Base-by-base conservation (phyloP, 2,888 invertebrate genomes). In the Eilema griseolum region DNA sequence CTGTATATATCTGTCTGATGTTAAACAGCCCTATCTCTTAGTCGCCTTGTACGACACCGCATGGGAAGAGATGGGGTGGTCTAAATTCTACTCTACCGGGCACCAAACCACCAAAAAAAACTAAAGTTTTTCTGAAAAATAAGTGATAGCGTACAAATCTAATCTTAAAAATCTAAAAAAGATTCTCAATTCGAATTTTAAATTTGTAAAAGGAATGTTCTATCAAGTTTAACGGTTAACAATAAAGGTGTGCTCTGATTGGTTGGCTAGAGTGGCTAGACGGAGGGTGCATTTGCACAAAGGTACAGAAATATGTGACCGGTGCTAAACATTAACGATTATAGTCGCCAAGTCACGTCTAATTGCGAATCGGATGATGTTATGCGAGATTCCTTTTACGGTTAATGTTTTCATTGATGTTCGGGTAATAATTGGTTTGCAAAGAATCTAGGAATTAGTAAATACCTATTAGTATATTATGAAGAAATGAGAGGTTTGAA, bases 291-390 rank as follows among this genome's bases (percentile, higher is more conserved):
- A 92, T 91, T 91, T 89, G 94, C 91, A 91, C 91, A 92, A 92
- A 94, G 93, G 93, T 92, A 92, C 89, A 90, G 93, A 92, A 93
- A 94, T 94, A 93, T 94, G 94, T 92, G 94, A 90, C 90, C 92
- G 92, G 92, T 92, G 89, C 94, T 95, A 92, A 94, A 93, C 95
- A 94, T 95, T 95, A 94, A 95, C 94, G 94, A 91, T 94, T 93
- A 95, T 95, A 90, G 92, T 88, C 88, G 87, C 92, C 92, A 92
- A 93, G 93, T 94, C 93, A 94, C 93, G 91, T 95, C 95, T 95
- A 95, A 95, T 95, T 95, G 95, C 92, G 86, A 92, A 84, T 81
- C 83, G 90, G 89, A 88, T 72, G 81, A 86, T 68, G 57, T 81
- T 80, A 88, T 89, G 89, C 59, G 64, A 28, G 28, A 67, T 59